These are phyloP conservation scores for Thumatha senex DNA, from an alignment of 2,888 invertebrate species.

Conservation along the genomic window DNA sequence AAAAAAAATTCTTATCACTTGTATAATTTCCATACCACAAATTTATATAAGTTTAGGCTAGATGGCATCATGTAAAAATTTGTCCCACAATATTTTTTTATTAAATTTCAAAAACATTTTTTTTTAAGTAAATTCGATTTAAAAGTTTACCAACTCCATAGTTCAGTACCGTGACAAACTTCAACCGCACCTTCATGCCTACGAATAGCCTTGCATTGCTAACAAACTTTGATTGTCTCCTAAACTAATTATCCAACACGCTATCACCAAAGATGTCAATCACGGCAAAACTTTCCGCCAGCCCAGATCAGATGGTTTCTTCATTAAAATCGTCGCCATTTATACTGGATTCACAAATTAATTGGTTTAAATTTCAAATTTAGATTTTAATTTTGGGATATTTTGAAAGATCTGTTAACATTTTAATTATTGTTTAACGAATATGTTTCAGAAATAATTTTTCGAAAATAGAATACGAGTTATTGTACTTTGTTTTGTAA, in stretches of 20 bases:
- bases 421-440: not conserved
- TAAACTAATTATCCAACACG: slow-evolving; percentile 50
- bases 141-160: not conserved
- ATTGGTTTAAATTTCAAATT: slow-evolving; percentile 21
- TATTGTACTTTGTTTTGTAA: too few species aligned
- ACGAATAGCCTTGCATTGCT: slow-evolving; percentile 17
- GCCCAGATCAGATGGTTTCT: slow-evolving; percentile 50
- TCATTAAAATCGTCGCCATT: slow-evolving; percentile 29
- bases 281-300: slow-evolving; percentile 46
- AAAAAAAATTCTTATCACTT: too few species aligned
- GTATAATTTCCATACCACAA: too few species aligned
- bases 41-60: too few species aligned
- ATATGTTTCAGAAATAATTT: not conserved
- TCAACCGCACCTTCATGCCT: slow-evolving; percentile 8
- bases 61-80: too few species aligned
- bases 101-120: not conserved
- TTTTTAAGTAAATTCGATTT: not conserved
- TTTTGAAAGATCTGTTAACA: slow-evolving; percentile 6
- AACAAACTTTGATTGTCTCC: slow-evolving; percentile 46
- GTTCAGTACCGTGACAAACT: not conserved
- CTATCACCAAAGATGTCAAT: slow-evolving; percentile 35
- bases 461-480: too few species aligned
- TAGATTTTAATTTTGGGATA: slow-evolving; percentile 14
- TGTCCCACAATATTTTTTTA: too few species aligned
- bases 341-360: slow-evolving; percentile 25